A percentile compares a stretch with the other conserved stretches of the same genome.
Conservation (phyloP, 2,888 invertebrate genomes). For the Bembecia ichneumoniformis region DNA sequence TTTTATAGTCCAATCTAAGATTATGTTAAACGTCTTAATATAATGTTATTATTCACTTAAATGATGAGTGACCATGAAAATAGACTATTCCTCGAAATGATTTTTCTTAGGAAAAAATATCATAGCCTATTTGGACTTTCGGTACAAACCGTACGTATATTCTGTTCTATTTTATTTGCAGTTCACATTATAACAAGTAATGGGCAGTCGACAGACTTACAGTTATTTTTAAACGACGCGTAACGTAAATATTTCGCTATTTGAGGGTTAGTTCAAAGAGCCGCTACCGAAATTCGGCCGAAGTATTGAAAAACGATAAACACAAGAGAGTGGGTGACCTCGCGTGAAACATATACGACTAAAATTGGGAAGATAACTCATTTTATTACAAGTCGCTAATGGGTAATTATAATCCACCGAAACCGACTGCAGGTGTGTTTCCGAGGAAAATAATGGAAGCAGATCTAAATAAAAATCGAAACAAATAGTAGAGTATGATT, state of each 20-base stretch:
- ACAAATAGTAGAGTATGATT: too few relatives aligned
- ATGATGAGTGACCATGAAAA: too few relatives aligned
- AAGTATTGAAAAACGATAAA: conserved; percentile 51
- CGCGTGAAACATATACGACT: conserved; percentile 21
- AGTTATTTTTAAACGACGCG: conserved; percentile 45
- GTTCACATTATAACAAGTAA: conserved; percentile 47
- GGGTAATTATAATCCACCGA: too few relatives aligned
- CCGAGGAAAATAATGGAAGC: too few relatives aligned
- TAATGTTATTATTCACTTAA: too few relatives aligned
- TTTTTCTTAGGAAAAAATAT: too few relatives aligned
- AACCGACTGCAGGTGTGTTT: too few relatives aligned
- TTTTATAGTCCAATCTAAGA: too few relatives aligned
- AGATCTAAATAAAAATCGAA: too few relatives aligned
- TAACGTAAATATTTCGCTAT: conserved; percentile 52
- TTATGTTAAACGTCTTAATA: too few relatives aligned
- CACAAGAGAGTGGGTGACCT: conserved; percentile 36
- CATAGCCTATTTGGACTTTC: background rate
- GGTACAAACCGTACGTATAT: background rate
- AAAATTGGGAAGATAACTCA: background rate
- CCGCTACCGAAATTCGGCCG: conserved; percentile 39
- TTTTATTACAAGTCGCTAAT: background rate
- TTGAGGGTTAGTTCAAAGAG: conserved; percentile 49
- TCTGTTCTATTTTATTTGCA: conserved; percentile 48
- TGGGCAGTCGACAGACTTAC: conserved; percentile 52
- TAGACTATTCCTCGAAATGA: too few relatives aligned